These are phyloP conservation scores for Melolontha melolontha DNA, from an alignment of 2,888 invertebrate species.

Conservation along the genomic window DNA sequence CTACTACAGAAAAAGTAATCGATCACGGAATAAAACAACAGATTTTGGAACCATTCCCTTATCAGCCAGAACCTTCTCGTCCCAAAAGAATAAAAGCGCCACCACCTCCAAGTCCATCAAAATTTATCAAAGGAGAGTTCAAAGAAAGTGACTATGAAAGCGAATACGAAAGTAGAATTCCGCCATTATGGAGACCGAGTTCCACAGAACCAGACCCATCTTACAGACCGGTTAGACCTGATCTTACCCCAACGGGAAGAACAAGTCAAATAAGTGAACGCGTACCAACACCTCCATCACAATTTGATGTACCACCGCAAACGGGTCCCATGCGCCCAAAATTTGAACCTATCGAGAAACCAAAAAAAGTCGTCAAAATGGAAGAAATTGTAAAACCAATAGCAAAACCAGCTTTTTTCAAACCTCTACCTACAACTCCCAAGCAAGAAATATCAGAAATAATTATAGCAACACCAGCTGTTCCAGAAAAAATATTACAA, in stretches of 20 bases:
- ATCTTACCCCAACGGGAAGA: constrained; percentile 68
- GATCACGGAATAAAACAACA: constrained; percentile 61
- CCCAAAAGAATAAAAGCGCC: constrained; percentile 64
- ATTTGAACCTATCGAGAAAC: constrained; percentile 71
- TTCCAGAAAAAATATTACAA: constrained; percentile 63
- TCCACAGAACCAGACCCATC: constrained; percentile 69
- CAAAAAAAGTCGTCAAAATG: constrained; percentile 56
- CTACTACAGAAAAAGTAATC: constrained; percentile 61
- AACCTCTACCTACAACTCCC: constrained; percentile 69
- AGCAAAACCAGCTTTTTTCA: constrained; percentile 65
- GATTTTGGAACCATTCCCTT: constrained; percentile 66
- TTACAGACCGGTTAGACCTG: constrained; percentile 72
- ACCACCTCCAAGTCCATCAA: constrained; percentile 73
- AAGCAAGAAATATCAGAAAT: constrained; percentile 58
- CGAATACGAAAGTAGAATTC: constrained; percentile 75
- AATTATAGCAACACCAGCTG: constrained; percentile 60
- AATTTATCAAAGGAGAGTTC: constrained; percentile 75
- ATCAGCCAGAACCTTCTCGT: constrained; percentile 62
- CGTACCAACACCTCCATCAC: constrained; percentile 71
- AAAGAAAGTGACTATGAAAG: constrained; percentile 80
- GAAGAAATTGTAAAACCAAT: constrained; percentile 63
- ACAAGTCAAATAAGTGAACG: constrained; percentile 65
- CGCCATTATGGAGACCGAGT: constrained; percentile 71
- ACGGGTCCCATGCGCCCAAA: constrained; percentile 68
- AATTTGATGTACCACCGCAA: constrained; percentile 68